Percentiles rank a stretch among this genome's conserved stretches.
Evolutionary conservation across 1,140 invertebrate genomes (phyloP).

Genomic region (Pteromalus puparum): DNA sequence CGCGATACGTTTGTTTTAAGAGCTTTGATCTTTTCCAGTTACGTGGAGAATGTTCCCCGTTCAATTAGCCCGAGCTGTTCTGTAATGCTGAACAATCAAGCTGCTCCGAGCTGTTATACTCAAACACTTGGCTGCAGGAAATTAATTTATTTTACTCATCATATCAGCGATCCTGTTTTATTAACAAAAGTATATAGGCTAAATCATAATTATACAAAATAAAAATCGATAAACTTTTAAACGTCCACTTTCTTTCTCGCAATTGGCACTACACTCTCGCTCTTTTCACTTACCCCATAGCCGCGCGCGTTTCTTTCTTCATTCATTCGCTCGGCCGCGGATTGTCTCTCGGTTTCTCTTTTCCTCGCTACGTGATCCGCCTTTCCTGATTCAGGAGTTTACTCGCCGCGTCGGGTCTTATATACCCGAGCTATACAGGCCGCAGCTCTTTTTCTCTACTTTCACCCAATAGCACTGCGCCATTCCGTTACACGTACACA

Average conservation of each 20-base stretch:
- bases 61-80: background rate
- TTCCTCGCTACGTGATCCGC: slow-evolving; percentile 45
- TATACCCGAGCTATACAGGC: no score
- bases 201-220: no score
- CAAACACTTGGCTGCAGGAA: background rate
- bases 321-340: background rate
- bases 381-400: slow-evolving; percentile 49
- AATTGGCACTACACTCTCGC: background rate
- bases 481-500: background rate
- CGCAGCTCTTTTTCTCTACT: background rate
- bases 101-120: background rate
- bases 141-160: background rate
- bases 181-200: no score
- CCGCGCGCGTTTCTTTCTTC: background rate
- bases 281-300: slow-evolving; percentile 30
- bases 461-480: background rate
- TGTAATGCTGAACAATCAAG: background rate
- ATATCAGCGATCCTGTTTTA: no score
- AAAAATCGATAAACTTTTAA: background rate
- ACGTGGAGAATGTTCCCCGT: background rate
- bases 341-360: slow-evolving; percentile 37
- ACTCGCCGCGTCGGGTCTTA: slow-evolving; percentile 25
- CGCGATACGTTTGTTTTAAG: slow-evolving; percentile 19
- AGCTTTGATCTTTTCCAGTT: slow-evolving; percentile 24
- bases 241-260: background rate